Evolutionary conservation across 2,888 invertebrate species (phyloP), one percentile per base, ranked within the genome.

Genomic region (Dicranocentrus wangi): DNA sequence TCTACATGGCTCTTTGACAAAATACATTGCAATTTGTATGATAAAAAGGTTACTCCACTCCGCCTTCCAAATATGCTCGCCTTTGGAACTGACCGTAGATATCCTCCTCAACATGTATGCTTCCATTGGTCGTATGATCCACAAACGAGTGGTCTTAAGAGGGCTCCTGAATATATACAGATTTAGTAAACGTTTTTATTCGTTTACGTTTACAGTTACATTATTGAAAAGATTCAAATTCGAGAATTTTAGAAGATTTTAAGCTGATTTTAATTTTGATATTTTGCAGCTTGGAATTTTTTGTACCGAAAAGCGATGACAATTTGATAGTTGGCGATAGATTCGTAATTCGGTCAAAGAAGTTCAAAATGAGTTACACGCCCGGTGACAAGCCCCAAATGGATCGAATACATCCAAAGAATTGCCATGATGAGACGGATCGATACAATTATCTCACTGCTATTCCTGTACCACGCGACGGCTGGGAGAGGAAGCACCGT

Each of bases 121-220:
- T 71, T 71, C 21, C 71, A 71, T 28, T 71, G 71, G 71, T 3
- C 8, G 3, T 71, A 47, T 21, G 71, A 61, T 8, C 17, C 60
- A 8, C 71, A 71, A 10, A 17, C 28, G 17, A n/a, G 19, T 1
- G 55, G 55, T 21, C 71, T n/a, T n/a, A n/a, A 71, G n/a, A 0
- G 3, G 0, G 61, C 71, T 10, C 71, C 71, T 2, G 5, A 51
- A 43, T 60, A 15, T n/a, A 19, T 71, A 1, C 71, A 71, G 32
- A 61, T 71, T 71, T 71, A 61, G 71, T 71, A 47, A 0, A 61
- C n/a, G 19, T n/a, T n/a, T 17, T 3, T n/a, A 51, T 17, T 51
- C n/a, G 19, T 51, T 51, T n/a, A 51, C n/a, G n/a, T n/a, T n/a
- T n/a, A n/a, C n/a, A n/a, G n/a, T n/a, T n/a, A n/a, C n/a, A n/a